Base-by-base conservation (phyloP, 2,888 invertebrate genomes). In the Stegana nigrithorax region DNA sequence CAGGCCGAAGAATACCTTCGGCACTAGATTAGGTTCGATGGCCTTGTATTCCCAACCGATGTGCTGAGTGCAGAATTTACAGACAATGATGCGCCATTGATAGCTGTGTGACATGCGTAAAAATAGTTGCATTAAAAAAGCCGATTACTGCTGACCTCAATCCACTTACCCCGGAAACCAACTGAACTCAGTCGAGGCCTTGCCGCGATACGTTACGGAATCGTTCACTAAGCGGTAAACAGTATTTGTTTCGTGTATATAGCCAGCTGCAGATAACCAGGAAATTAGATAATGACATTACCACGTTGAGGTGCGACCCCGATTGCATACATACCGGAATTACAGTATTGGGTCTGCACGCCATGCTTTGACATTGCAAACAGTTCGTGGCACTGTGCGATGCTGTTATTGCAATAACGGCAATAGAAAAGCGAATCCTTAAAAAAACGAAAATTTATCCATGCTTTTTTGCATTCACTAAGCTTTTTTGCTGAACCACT, bases 31-130 rank as follows among this genome's bases (percentile, higher is more conserved):
- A 36, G 86, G 86, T 45, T 87, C 83, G 5, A 87, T 87, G 0
- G 92, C 91, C n/a, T 89, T 90, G 80, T 94, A 95, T 73, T 88
- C 88, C 95, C 95, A 95, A 2, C 95, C 95, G 72, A 94, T 87
- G 81, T 95, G 94, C 47, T 85, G 86, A 45, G 85, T 81, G 81
- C 95, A 95, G 21, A 85, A 81, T 58, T 85, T 85, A 79, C 95
- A 95, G 63, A 89, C 87, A 32, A 91, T 90, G 59, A 93, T 91
- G 27, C 91, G 92, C 95, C 95, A 95, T 4, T 91, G 90, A 81
- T 94, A 95, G 25, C 93, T 92, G 80, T 29, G 55, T n/a, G 26
- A 21, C 23, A 14, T 32, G 4, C 12, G 4, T 51, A 21, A 32
- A 21, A 50, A 27, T 5, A 26, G n/a, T n/a, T 32, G 4, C 12